These are phyloP conservation scores for Xerus rutilus DNA, from an alignment of 2,797 vertebrate genomes.

Conservation along the genomic window DNA sequence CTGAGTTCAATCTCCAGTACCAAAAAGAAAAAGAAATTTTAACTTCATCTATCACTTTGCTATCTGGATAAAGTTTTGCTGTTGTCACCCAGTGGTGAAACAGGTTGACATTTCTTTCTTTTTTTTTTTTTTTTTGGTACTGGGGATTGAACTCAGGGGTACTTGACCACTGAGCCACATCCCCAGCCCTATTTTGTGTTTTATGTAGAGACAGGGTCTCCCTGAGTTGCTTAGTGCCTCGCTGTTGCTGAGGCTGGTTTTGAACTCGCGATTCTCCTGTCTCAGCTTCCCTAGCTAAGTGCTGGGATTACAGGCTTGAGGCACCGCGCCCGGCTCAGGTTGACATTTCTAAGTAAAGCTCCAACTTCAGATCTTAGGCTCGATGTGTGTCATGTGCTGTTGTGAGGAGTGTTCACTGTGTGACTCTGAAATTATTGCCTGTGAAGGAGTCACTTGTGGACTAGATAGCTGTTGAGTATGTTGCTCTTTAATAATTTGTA, in stretches of 20 bases:
- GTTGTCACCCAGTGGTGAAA: background rate
- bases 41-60: background rate
- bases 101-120: background rate
- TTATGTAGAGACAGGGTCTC: too few species aligned
- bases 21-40: background rate
- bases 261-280: too few species aligned
- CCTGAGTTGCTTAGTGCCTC: too few species aligned
- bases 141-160: too few species aligned
- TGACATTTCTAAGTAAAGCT: constrained; percentile 28
- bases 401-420: background rate
- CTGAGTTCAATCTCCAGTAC: too few species aligned
- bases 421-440: background rate
- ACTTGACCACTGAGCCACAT: too few species aligned
- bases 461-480: background rate
- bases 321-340: background rate
- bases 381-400: background rate
- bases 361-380: background rate
- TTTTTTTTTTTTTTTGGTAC: background rate
- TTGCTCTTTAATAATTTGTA: constrained; percentile 20
- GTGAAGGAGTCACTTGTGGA: background rate
- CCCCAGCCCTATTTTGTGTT: too few species aligned
- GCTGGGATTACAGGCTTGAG: too few species aligned
- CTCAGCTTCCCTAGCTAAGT: too few species aligned
- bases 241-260: too few species aligned
- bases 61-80: constrained; percentile 33